A percentile compares a stretch with the other conserved stretches of the same genome.
phyloP scores from a whole-genome alignment of 1,140 invertebrate species.

The Drepana arcuata region DNA sequence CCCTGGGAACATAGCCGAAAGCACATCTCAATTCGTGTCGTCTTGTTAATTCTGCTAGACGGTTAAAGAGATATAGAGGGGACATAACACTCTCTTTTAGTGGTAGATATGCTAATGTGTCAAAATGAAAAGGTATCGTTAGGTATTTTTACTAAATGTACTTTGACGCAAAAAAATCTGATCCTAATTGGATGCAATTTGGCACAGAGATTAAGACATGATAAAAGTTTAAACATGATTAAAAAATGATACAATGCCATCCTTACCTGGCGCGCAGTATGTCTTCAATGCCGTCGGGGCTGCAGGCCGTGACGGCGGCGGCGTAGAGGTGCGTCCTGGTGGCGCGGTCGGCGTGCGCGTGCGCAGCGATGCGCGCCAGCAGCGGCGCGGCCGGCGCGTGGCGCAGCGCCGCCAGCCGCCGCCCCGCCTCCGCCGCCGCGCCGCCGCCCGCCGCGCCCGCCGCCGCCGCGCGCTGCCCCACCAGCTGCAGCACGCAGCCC shows the following conservation, averaged over 20 bases:
- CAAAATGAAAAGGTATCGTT: no score
- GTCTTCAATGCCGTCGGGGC: conserved; percentile 14
- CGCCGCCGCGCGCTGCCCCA: conserved; percentile 23
- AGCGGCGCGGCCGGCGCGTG: conserved; percentile 26
- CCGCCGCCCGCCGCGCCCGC: conserved; percentile 14
- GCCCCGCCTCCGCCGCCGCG: conserved; percentile 19
- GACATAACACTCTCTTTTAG: no score
- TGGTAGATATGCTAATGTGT: no score
- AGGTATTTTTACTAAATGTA: no score
- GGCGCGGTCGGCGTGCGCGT: conserved; percentile 21
- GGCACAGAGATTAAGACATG: no score
- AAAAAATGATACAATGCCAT: no score
- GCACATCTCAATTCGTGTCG: no score
- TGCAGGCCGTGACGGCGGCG: conserved; percentile 22
- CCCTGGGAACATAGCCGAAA: not conserved
- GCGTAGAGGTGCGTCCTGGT: conserved; percentile 21
- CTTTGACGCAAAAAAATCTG: no score
- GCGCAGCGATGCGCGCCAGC: conserved; percentile 24
- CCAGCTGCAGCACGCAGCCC: conserved; percentile 29
- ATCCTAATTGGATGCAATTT: no score
- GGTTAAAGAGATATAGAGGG: no score
- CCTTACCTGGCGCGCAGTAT: conserved; percentile 29
- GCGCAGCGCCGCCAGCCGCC: conserved; percentile 28
- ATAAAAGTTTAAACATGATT: no score
- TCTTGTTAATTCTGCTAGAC: no score